Evolutionary conservation across 2,113 vertebrate genomes (phyloP), one percentile per base, ranked within the genome.

Genomic region (Corydoras maculifer): DNA sequence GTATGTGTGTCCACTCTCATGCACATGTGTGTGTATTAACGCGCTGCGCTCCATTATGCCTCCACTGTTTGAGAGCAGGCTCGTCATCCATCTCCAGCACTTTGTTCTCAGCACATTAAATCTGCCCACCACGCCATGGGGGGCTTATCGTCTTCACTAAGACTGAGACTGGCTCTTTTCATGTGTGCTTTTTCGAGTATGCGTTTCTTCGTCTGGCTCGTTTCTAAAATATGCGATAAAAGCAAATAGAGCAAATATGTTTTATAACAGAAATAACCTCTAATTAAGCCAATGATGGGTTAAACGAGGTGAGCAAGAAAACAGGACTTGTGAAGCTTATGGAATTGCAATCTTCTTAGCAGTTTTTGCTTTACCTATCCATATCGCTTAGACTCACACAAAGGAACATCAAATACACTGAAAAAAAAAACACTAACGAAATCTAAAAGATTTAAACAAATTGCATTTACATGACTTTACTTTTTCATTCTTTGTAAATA

Each of bases 41-140:
- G 65, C 65, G 35, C 68, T 75, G 54, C 51, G 68, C 72, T 77
- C 70, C 80, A 79, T 81, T 81, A 81, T 81, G 73, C 65, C 55
- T 64, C 54, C 71, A 63, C 72, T 77, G 66, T 59, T 69, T 69
- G 73, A 73, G 72, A 77, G 54, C 57, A 71, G 61, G 62, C 61
- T 74, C 65, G 72, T 58, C 69, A 63, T 62, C 58, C 73, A 57
- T 51, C 53, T 66, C 63, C 66, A 68, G 77, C 63, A 77, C 67
- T 79, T 79, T 75, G 80, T 82, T 80, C 80, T 82, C 80, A 82
- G 76, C 76, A 80, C 80, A 82, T 82, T 80, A 72, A 79, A 79
- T 82, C 80, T 76, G 73, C 62, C 76, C 67, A 67, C 64, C 29
- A 64, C 78, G n/a, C 78, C 68, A 73, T 65, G 65, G 78, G 80